These are phyloP conservation scores for Globodera rostochiensis DNA, from an alignment of 1,140 invertebrate species.

Conservation along the genomic window DNA sequence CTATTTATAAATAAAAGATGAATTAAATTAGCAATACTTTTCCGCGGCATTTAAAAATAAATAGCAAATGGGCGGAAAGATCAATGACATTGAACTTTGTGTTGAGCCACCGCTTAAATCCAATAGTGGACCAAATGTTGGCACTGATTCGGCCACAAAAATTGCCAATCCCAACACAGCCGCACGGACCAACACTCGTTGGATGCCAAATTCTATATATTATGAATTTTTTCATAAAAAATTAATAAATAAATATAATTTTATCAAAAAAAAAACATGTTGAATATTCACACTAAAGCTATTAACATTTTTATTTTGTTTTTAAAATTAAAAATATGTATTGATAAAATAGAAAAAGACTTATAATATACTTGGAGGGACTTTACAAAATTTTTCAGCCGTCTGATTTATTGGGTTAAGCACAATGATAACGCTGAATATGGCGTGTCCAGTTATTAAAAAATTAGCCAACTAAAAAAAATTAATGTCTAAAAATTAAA, in stretches of 20 bases:
- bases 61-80: slow-evolving; percentile 66
- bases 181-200: slow-evolving; percentile 77
- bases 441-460: slow-evolving; percentile 59
- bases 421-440: slow-evolving; percentile 61
- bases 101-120: slow-evolving; percentile 82
- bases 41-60: slow-evolving; percentile 53
- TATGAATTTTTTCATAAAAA: slow-evolving; percentile 1
- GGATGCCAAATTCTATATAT: slow-evolving; percentile 62
- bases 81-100: slow-evolving; percentile 71
- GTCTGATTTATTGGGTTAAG: slow-evolving; percentile 63
- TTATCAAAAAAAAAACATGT: not conserved
- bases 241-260: too few relatives aligned
- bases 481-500: not conserved
- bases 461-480: slow-evolving; percentile 39
- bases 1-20: not conserved
- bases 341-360: not conserved
- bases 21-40: slow-evolving; percentile 1
- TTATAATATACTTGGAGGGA: slow-evolving; percentile 54
- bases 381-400: slow-evolving; percentile 57
- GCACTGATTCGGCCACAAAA: slow-evolving; percentile 79
- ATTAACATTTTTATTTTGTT: slow-evolving; percentile 22
- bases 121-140: slow-evolving; percentile 84
- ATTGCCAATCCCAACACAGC: slow-evolving; percentile 75
- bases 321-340: not conserved
- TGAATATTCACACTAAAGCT: too few relatives aligned